Evolutionary conservation across 2,797 vertebrate genomes (phyloP).

Genomic region (Gambusia yucatana): DNA sequence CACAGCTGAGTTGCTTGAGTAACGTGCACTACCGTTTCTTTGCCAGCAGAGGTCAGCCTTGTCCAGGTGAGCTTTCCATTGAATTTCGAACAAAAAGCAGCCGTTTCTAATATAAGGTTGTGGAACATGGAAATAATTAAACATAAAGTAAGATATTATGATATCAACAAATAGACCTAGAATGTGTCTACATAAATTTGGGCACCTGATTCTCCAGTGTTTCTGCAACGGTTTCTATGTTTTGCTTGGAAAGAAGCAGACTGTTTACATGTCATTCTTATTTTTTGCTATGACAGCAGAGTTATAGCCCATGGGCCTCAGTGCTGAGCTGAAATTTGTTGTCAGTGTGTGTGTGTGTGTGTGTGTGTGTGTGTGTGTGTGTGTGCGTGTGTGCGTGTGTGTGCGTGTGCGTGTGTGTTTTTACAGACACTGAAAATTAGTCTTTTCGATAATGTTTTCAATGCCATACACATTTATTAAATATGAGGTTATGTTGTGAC

Average conservation of each 20-base stretch:
- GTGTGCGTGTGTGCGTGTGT: no score
- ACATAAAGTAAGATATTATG: neutral
- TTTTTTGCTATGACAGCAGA: conserved; percentile 26
- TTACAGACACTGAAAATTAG: no score
- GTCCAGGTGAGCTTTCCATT: neutral
- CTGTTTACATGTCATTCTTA: conserved; percentile 3
- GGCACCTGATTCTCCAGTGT: neutral
- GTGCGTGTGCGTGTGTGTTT: no score
- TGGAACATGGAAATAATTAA: neutral
- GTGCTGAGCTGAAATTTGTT: neutral
- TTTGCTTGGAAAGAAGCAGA: neutral
- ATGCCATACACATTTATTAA: no score
- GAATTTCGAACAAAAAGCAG: neutral
- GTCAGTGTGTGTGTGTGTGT: neutral
- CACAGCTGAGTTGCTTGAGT: neutral
- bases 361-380: no score
- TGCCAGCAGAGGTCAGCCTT: conserved; percentile 65
- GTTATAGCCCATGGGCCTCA: neutral
- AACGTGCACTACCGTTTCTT: conserved; percentile 28
- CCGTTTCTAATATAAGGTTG: neutral
- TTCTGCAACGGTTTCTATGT: neutral
- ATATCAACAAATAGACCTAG: neutral
- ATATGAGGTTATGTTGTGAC: neutral
- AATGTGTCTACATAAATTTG: neutral
- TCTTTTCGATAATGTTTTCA: no score